Conservation (phyloP, 2,888 invertebrate species). For the Anarsia innoxiella region DNA sequence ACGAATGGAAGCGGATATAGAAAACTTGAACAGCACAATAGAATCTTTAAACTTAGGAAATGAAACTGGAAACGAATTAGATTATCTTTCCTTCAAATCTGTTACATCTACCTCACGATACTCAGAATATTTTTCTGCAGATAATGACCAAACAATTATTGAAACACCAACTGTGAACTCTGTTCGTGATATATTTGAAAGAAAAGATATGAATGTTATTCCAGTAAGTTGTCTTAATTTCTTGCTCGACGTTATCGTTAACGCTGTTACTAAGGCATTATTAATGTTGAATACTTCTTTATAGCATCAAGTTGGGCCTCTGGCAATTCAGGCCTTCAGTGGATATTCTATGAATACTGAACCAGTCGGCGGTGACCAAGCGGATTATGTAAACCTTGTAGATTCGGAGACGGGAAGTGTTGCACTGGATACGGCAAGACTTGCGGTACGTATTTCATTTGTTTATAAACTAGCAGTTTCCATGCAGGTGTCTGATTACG, state of each 20-base stretch:
- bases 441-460: constrained; percentile 33
- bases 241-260: no score
- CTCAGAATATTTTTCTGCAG: constrained; percentile 46
- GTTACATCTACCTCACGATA: constrained; percentile 37
- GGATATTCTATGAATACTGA: constrained; percentile 50
- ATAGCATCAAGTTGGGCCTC: constrained; percentile 5
- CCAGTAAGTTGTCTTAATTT: no score
- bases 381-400: constrained; percentile 42
- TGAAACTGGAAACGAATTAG: constrained; percentile 25
- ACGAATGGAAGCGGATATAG: no score
- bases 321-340: constrained; percentile 52
- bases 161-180: constrained; percentile 18
- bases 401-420: constrained; percentile 58
- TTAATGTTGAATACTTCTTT: no score
- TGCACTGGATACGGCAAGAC: constrained; percentile 35
- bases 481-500: no score
- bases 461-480: background rate
- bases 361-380: constrained; percentile 39
- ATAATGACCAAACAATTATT: constrained; percentile 25
- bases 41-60: no score
- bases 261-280: no score
- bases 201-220: no score
- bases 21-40: no score
- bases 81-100: constrained; percentile 48
- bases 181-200: constrained; percentile 50